Evolutionary conservation across 2,113 vertebrate species (phyloP), one percentile per base, ranked within the genome.

Genomic region (Chunga burmeisteri): DNA sequence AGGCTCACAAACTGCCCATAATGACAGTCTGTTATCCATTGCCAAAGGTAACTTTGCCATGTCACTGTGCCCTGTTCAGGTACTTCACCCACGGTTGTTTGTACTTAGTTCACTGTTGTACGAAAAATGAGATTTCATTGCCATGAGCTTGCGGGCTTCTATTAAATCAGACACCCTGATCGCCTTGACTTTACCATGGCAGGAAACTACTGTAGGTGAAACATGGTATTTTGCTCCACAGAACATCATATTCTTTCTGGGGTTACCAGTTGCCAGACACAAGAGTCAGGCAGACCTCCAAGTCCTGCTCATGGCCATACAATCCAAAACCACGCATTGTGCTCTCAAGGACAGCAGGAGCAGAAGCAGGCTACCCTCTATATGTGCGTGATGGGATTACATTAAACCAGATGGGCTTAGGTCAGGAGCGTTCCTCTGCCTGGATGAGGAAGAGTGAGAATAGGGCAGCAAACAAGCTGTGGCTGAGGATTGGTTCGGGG

Each of bases 111-210:
- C 6, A 7, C 6, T 58, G 30, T 22, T 6, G 0, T 16, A 55
- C 22, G 47, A 86, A 86, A 86, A 74, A 70, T 40, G 23, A 89
- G 38, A 86, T 78, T 86, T 71, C 2, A 2, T 38, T 80, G 72
- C 65, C 34, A 20, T 30, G 34, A 52, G 2, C 3, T 59, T 46
- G 16, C 0, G 0, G 9, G 29, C 11, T 74, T 62, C 9, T 55
- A 1, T 55, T 40, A 72, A 81, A 52, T 70, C 6, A 81, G 21
- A 80, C 15, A 88, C 7, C 10, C 26, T 40, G 26, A 15, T 49
- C 40, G 66, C 25, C 50, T 56, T 84, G 85, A 55, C 44, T 92
- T 92, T n/a, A 59, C 9, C 6, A 18, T 8, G 19, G 14, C 18
- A 74, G 40, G 29, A 59, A 68, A 30, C 2, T 23, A 38, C 13